Evolutionary conservation across 1,140 invertebrate genomes (phyloP), one percentile per base, ranked within the genome.

Genomic region (Eumeta japonica): DNA sequence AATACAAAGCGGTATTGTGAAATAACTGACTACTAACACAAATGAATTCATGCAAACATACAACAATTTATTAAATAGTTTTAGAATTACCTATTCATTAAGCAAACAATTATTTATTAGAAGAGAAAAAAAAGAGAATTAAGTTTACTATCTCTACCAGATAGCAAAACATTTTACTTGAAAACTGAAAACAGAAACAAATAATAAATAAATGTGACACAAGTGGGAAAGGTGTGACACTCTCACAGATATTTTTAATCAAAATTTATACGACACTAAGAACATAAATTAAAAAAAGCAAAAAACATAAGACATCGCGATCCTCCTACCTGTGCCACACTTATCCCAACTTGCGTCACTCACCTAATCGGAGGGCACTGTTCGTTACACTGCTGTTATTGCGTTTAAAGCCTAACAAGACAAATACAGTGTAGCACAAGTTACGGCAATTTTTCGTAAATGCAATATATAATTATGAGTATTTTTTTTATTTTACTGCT

Each of bases 271-370:
- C 44, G 31, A 45, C 33, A 41, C 46, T 39, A 33, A 32, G 38
- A 37, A 29, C 38, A 32, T 20, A 41, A 40, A 38, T n/a, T n/a
- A n/a, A 43, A 35, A 41, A 38, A 13, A 43, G 31, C 41, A 41
- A 45, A 48, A 34, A 38, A 12, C 10, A 13, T 17, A 18, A 37
- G 31, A 33, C n/a, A 35, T 30, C 40, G 36, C 62, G n/a, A n/a
- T 65, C 64, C 71, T 68, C 68, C 66, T 73, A 71, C 64, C 68
- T 73, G 68, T 73, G 68, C 63, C 68, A 73, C 67, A 65, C 59
- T 43, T 38, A 52, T 66, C 67, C 64, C 60, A 70, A 66, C 67
- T 70, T 70, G 67, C 67, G 67, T 62, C 67, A 72, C 67, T 72
- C 60, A 72, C 67, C 67, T 62, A 63, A n/a, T n/a, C n/a, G n/a